A percentile compares a stretch with the other conserved stretches of the same genome.
Evolutionary conservation across 1,140 invertebrate species (phyloP).

Genomic region (Aphaenogaster floridana): DNA sequence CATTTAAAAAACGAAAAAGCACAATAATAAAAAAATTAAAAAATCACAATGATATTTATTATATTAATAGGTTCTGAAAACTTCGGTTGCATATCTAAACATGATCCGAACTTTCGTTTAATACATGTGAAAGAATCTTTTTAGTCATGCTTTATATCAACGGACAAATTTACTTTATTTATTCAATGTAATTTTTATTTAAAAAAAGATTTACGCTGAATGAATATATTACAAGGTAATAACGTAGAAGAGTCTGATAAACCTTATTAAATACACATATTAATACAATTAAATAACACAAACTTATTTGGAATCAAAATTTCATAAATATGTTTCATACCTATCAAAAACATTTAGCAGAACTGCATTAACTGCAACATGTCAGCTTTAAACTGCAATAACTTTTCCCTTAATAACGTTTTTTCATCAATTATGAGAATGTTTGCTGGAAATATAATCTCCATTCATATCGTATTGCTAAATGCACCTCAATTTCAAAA

Average conservation of each 20-base stretch:
- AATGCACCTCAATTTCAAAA: neutral
- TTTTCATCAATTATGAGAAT: neutral
- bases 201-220: neutral
- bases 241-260: neutral
- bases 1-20: neutral
- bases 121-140: neutral
- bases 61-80: conserved; percentile 23
- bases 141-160: neutral
- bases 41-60: neutral
- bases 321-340: neutral
- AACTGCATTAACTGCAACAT: neutral
- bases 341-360: no score
- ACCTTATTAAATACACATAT: neutral
- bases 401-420: neutral
- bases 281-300: neutral
- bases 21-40: neutral
- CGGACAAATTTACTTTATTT: neutral
- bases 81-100: conserved; percentile 43
- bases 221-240: neutral
- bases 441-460: neutral
- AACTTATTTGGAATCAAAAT: neutral
- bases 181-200: neutral
- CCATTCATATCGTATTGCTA: neutral
- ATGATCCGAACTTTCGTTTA: conserved; percentile 36
- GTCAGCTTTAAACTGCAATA: neutral